Evolutionary conservation across 2,888 invertebrate genomes (phyloP), one percentile per base, ranked within the genome.

Genomic region (Ophonus ardosiacus): DNA sequence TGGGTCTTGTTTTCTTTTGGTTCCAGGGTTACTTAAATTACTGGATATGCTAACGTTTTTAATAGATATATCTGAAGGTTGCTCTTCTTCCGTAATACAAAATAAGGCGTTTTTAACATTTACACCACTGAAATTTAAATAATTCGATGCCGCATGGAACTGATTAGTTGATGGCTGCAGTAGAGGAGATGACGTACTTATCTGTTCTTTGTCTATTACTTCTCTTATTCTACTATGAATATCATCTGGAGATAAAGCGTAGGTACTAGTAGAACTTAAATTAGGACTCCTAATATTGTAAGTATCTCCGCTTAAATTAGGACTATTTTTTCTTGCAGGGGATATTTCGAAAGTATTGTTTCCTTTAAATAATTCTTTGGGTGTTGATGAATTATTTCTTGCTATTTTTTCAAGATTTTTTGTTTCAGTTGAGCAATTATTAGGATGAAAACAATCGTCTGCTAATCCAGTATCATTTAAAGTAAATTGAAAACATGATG

Each of bases 71-170:
- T 40, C 65, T 8, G 63, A 63, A 1, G 85, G n/a, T 61, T 74
- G 83, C 0, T 87, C 87, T 87, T 93, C 93, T 89, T 93, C 93
- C 10, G 92, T 92, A 56, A 93, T 93, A 0, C 92, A 91, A 63
- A 92, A 91, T 15, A 93, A 88, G 1, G 88, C 86, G 71, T 84
- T 85, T 81, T 87, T 88, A 7, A 87, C 87, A 79, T 87, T 87
- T 38, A 86, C 86, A 17, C 85, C 86, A 61, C 88, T 88, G 86
- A 91, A 88, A 87, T 87, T 90, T 56, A 91, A 90, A 90, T 85
- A 87, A 81, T 74, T 86, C 85, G 83, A 10, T 56, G 38, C 17
- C 31, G 13, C 40, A 7, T 83, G 38, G 10, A 18, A 56, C 15
- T 65, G 56, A 15, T 31, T 15, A 6, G 18, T 74, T 43, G 59